phyloP scores from a whole-genome alignment of 2,888 invertebrate species.

The Andrena camellia region DNA sequence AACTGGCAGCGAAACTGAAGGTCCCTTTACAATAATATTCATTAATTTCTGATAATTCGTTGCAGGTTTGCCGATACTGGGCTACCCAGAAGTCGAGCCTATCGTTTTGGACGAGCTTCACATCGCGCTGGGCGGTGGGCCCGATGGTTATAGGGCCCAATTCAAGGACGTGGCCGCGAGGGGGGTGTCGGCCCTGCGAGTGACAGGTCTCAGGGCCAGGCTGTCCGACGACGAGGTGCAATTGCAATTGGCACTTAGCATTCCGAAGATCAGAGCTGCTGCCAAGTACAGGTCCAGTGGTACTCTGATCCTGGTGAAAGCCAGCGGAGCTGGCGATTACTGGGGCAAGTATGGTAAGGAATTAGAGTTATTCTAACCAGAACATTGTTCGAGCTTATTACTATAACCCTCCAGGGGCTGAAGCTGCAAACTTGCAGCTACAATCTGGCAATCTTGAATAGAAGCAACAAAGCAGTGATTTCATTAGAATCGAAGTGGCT shows the following conservation, averaged over 20 bases:
- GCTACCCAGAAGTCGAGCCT: slow-evolving; percentile 88
- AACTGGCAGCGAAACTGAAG: no score
- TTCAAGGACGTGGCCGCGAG: slow-evolving; percentile 93
- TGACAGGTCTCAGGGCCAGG: slow-evolving; percentile 91
- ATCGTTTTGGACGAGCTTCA: slow-evolving; percentile 94
- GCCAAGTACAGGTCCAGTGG: slow-evolving; percentile 94
- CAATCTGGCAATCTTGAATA: no score
- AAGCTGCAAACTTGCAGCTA: no score
- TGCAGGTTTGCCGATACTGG: slow-evolving; percentile 81
- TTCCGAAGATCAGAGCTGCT: slow-evolving; percentile 92
- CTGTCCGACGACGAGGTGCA: slow-evolving; percentile 89
- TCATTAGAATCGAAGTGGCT: no score
- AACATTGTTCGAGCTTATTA: neutral
- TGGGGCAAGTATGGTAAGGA: slow-evolving; percentile 94
- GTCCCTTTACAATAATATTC: neutral
- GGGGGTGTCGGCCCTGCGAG: slow-evolving; percentile 92
- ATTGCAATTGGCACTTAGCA: slow-evolving; percentile 92
- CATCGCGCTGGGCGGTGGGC: slow-evolving; percentile 92
- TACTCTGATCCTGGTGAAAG: slow-evolving; percentile 91
- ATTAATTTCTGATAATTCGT: neutral
- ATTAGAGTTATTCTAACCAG: neutral
- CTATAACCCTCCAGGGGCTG: no score
- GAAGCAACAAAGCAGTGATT: no score
- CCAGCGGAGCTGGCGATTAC: slow-evolving; percentile 94
- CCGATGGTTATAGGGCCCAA: slow-evolving; percentile 93